These are phyloP conservation scores for Daubentonia madagascariensis DNA, from an alignment of 2,113 vertebrate species.

Conservation along the genomic window DNA sequence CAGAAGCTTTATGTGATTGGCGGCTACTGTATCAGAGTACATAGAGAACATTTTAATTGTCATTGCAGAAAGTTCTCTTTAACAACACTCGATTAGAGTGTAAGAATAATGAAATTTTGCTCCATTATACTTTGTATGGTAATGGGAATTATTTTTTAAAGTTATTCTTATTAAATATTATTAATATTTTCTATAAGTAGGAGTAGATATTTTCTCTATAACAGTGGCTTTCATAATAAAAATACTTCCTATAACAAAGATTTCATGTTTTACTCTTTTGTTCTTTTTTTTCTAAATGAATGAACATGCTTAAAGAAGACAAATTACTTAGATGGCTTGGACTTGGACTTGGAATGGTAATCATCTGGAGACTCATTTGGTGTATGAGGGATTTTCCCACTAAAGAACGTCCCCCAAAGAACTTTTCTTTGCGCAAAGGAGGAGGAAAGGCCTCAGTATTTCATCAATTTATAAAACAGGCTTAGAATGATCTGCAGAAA, in stretches of 20 bases:
- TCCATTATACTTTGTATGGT: background rate
- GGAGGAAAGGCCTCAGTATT: background rate
- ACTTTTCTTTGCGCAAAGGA: background rate
- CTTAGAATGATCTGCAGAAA: background rate
- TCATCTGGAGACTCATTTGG: background rate
- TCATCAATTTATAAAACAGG: background rate
- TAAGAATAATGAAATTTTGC: background rate
- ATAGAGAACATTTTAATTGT: background rate
- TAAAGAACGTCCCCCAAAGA: background rate
- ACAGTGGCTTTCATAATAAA: background rate
- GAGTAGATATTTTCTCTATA: background rate
- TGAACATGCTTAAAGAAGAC: background rate
- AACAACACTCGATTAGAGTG: background rate
- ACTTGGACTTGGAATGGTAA: background rate
- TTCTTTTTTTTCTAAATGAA: background rate
- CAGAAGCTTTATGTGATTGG: background rate
- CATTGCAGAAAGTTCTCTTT: background rate
- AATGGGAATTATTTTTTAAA: background rate
- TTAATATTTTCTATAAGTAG: background rate
- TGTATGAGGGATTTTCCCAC: background rate
- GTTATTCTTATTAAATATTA: background rate
- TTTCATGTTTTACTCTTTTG: background rate
- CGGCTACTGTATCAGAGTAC: background rate
- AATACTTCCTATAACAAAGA: background rate
- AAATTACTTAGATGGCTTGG: background rate